Percentiles rank a stretch among this genome's conserved stretches.
These are phyloP conservation scores for Hippoglossus stenolepis DNA, from an alignment of 2,113 vertebrate genomes.

Conservation along the genomic window DNA sequence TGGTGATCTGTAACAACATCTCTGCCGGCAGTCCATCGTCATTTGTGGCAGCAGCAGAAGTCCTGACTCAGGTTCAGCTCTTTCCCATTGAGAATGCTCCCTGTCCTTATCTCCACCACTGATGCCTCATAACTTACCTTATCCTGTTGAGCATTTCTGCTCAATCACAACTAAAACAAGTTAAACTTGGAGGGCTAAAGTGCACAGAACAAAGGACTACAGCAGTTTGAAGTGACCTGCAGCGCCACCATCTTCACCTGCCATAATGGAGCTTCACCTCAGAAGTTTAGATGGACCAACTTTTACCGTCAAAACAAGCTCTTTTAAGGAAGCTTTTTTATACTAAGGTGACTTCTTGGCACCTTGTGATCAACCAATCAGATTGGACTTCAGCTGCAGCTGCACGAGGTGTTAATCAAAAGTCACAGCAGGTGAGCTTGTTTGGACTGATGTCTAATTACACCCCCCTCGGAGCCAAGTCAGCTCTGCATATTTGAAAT, in stretches of 20 bases:
- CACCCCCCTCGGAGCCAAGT: background rate
- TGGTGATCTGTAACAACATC: background rate
- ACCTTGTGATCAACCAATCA: constrained; percentile 29
- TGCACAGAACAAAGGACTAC: constrained; percentile 34
- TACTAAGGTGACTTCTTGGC: background rate
- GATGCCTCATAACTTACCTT: constrained; percentile 1
- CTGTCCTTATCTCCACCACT: background rate
- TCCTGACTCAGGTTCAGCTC: background rate
- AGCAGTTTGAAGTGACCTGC: background rate
- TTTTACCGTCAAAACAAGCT: no score
- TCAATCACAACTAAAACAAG: constrained; percentile 17
- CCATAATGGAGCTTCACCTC: constrained; percentile 17
- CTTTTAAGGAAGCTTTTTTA: constrained; percentile 16
- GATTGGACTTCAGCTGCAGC: background rate
- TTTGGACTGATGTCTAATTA: background rate
- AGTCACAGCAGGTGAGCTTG: constrained; percentile 21
- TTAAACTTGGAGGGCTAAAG: constrained; percentile 8
- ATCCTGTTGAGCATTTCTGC: background rate
- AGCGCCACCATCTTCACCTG: background rate
- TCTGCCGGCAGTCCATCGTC: background rate
- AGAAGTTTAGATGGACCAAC: background rate
- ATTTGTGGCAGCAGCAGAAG: constrained; percentile 1
- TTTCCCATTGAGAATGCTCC: constrained; percentile 27
- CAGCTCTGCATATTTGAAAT: background rate
- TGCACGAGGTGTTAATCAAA: constrained; percentile 36